phyloP scores from a whole-genome alignment of 2,797 vertebrate genomes.

The Erethizon dorsatum region DNA sequence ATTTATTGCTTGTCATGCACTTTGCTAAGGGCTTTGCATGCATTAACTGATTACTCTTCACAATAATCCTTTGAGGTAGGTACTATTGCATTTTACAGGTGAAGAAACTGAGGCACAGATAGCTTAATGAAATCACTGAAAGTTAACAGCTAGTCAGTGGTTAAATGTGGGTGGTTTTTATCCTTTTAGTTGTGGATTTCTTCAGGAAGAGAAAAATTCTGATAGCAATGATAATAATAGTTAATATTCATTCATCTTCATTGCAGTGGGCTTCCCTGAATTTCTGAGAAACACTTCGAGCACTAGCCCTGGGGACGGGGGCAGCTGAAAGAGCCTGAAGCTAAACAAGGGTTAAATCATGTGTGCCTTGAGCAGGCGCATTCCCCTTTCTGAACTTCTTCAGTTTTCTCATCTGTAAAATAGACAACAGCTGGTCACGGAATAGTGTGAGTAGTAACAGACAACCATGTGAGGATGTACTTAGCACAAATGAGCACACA shows the following conservation, averaged over 20 bases:
- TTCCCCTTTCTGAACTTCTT: constrained; percentile 21
- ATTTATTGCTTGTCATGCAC: neutral
- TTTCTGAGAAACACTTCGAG: constrained; percentile 39
- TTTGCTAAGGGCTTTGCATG: constrained; percentile 25
- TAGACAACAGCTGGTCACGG: neutral
- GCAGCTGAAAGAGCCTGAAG: neutral
- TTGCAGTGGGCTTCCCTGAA: neutral
- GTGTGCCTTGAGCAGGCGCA: neutral
- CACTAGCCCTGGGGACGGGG: neutral
- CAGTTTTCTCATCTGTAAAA: neutral
- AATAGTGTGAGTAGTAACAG: neutral
- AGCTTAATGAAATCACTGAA: constrained; percentile 47
- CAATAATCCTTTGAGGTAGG: constrained; percentile 36
- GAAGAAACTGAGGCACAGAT: constrained; percentile 56
- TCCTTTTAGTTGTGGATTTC: constrained; percentile 48
- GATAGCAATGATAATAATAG: neutral
- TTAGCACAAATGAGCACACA: neutral
- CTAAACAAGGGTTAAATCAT: neutral
- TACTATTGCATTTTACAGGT: constrained; percentile 30
- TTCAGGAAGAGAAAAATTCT: constrained; percentile 53
- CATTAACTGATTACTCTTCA: constrained; percentile 49
- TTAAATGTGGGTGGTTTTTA: neutral
- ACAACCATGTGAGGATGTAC: neutral
- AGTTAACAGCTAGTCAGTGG: constrained; percentile 8
- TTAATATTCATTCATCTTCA: constrained; percentile 21